Base-by-base conservation (phyloP, 2,113 vertebrate genomes). In the Mesoclemmys tuberculata region DNA sequence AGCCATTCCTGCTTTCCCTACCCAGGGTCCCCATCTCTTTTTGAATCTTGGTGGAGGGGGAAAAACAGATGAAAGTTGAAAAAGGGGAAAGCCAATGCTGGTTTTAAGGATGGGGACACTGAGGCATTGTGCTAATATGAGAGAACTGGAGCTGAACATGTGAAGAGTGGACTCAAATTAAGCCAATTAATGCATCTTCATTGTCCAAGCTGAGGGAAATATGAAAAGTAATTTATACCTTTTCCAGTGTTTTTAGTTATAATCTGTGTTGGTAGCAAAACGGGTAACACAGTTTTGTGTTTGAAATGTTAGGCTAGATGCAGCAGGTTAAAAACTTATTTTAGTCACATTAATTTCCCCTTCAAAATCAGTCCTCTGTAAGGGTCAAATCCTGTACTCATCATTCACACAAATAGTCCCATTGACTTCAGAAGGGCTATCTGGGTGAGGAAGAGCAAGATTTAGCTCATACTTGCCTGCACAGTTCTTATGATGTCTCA, bases 221-320 rank as follows among this genome's bases (percentile, higher is more conserved):
- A 2, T 61, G 64, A 89, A 86, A 74, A 86, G 90, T 49, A 84
- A 82, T 96, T 88, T 90, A 26, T 61, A 96, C 93, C 87, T 86
- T 94, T 64, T 77, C 93, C 80, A 89, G 92, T 93, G 82, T 92
- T 61, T 94, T 35, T 35, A 68, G 29, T 68, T 61, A 14, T 71
- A 38, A 81, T 94, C 87, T 87, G 80, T 54, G 75, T 75, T 12
- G 1, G 26, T 80, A 90, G 87, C 56, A 49, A 51, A 78, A 82
- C 31, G 7, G 29, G 29, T 7, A 46, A 8, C 0, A 8, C 7
- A 89, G 12, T 84, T 96, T 90, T 52, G 10, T 89, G 93, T 44
- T 2, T 2, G 27, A 18, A 6, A n/a, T 46, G 35, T 0, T 46
- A 49, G 10, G 49, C 31, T 56, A 51, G 92, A 75, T 31, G 5